These are phyloP conservation scores for Drosophila suzukii DNA, from an alignment of 1,140 invertebrate genomes.

Conservation along the genomic window DNA sequence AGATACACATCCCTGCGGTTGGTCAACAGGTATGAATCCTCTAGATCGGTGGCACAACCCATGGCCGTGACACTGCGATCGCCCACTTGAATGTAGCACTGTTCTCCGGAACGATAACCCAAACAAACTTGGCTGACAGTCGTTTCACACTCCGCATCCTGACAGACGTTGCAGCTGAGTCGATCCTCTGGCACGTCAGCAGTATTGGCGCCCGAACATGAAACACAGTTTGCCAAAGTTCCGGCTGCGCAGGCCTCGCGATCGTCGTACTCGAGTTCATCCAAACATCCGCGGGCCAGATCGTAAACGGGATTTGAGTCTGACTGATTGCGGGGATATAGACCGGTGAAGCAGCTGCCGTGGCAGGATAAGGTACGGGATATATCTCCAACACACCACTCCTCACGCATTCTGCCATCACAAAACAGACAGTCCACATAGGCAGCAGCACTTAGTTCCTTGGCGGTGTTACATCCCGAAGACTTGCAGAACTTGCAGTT, in stretches of 20 bases:
- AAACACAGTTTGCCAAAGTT: slow-evolving; percentile 43
- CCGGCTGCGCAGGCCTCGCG: slow-evolving; percentile 51
- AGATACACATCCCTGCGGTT: slow-evolving; percentile 56
- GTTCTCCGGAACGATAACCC: slow-evolving; percentile 52
- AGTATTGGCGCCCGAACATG: slow-evolving; percentile 53
- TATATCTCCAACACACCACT: slow-evolving; percentile 30
- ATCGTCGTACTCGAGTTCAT: slow-evolving; percentile 71
- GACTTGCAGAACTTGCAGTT: slow-evolving; percentile 76
- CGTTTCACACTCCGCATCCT: slow-evolving; percentile 30
- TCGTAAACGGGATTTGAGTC: slow-evolving; percentile 49
- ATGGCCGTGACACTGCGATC: slow-evolving; percentile 44
- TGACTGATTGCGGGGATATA: slow-evolving; percentile 47
- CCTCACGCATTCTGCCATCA: slow-evolving; percentile 59
- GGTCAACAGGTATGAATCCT: slow-evolving; percentile 13
- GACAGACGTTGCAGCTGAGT: slow-evolving; percentile 63
- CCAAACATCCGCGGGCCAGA: slow-evolving; percentile 63
- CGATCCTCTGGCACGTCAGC: slow-evolving; percentile 54
- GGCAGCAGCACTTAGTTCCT: slow-evolving; percentile 8
- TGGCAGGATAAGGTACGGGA: slow-evolving; percentile 48
- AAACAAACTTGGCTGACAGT: slow-evolving; percentile 30
- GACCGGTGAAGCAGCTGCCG: slow-evolving; percentile 64
- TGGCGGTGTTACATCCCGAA: slow-evolving; percentile 60
- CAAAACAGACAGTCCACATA: slow-evolving; percentile 70
- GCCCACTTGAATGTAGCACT: slow-evolving; percentile 73
- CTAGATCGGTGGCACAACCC: slow-evolving; percentile 68